Evolutionary conservation across 1,140 invertebrate genomes (phyloP).

Genomic region (Macrostomum lignano): DNA sequence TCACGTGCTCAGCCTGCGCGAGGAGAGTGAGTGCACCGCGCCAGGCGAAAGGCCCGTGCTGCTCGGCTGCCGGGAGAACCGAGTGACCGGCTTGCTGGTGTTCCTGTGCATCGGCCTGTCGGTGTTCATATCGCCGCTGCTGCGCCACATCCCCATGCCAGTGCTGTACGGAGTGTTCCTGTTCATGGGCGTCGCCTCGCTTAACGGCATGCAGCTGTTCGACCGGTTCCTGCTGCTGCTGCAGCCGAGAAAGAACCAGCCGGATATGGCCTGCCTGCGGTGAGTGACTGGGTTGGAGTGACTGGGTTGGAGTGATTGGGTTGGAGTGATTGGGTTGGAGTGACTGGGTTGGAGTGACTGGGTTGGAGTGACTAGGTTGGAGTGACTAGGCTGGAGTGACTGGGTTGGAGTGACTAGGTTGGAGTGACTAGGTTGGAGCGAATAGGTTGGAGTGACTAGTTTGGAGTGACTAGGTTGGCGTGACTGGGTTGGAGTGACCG

Average conservation of each 20-base stretch:
- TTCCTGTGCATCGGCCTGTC: slow-evolving; percentile 51
- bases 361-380: too few relatives aligned
- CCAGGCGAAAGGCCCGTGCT: slow-evolving; percentile 93
- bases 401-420: too few relatives aligned
- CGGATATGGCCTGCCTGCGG: slow-evolving; percentile 14
- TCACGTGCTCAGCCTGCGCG: slow-evolving; percentile 81
- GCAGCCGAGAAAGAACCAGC: slow-evolving; percentile 75
- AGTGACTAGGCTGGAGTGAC: too few relatives aligned
- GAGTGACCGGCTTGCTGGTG: slow-evolving; percentile 74
- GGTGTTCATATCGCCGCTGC: slow-evolving; percentile 57
- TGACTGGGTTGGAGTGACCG: too few relatives aligned
- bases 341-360: too few relatives aligned
- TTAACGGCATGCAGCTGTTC: slow-evolving; percentile 72
- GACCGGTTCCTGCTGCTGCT: slow-evolving; percentile 53
- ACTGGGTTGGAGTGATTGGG: too few relatives aligned
- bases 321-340: too few relatives aligned
- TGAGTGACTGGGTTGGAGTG: too few relatives aligned
- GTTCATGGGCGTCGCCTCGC: slow-evolving; percentile 87
- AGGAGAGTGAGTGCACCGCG: slow-evolving; percentile 77
- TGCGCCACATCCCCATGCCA: slow-evolving; percentile 61
- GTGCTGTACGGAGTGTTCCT: slow-evolving; percentile 82
- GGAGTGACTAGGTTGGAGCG: too few relatives aligned
- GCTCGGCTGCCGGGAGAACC: slow-evolving; percentile 41
- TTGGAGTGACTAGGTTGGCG: too few relatives aligned
- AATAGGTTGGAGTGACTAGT: too few relatives aligned